Evolutionary conservation across 2,113 vertebrate genomes (phyloP), one percentile per base, ranked within the genome.

Genomic region (Leptobrachium leishanense): DNA sequence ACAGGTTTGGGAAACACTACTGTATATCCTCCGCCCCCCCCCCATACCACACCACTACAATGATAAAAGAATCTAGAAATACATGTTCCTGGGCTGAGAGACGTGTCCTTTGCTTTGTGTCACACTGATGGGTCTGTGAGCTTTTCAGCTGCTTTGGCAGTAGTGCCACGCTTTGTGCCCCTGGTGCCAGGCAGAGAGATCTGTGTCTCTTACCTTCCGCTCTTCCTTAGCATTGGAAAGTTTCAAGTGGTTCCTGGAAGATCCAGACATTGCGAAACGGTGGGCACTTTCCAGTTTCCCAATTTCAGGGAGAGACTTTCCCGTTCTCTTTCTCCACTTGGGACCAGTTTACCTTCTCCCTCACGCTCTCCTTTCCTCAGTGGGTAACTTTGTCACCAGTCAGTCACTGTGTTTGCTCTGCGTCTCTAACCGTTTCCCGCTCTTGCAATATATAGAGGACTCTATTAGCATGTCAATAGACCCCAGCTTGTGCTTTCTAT

Each of bases 191-290:
- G 57, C 53, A 20, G 72, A 8, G 46, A 5, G 46, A 50, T 5
- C 55, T 59, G 2, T 13, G 55, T 12, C 39, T 57, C 87, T 72
- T 89, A 97, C 95, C 95, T 96, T 96, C 85, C 95, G 93, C 84
- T 97, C 95, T 77, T 95, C 95, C 82, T 94, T 96, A 62, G 87
- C 90, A 81, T 82, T 91, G 83, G 91, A 53, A 13, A 89, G 88
- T 88, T 88, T 95, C 79, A 90, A 90, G 69, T 85, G 78, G 71
- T 82, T 69, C 83, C 88, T 85, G 15, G 83, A 66, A 7, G 91
- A 76, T 57, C 94, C 93, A 0, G 95, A 96, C 95, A 96, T 97
- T 67, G 72, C 78, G 31, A 31, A 5, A 2, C 70, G 84, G 65
- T 53, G 7, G 79, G 2, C 2, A 59, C 20, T 71, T 9, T 59